Evolutionary conservation across 2,113 vertebrate genomes (phyloP).

Genomic region (Alaudala cheleensis): DNA sequence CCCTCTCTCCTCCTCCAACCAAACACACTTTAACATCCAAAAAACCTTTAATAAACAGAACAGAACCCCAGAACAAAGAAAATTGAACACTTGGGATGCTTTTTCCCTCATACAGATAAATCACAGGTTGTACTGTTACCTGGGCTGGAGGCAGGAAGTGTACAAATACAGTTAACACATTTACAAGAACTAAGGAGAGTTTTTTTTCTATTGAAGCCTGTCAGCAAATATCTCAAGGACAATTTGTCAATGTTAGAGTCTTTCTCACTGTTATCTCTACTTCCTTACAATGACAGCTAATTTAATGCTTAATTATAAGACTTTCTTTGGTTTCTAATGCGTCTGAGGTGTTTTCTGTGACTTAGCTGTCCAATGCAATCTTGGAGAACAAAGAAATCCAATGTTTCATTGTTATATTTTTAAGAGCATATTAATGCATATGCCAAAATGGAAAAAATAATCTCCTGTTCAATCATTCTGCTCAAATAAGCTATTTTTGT

Average conservation of each 20-base stretch:
- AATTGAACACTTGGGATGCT: fast-evolving
- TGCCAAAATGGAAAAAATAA: not conserved
- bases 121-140: not conserved
- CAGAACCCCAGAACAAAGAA: not conserved
- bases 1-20: fast-evolving
- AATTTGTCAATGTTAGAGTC: not conserved
- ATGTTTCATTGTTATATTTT: not conserved
- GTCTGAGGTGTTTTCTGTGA: not conserved
- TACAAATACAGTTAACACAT: not conserved
- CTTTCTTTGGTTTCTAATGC: not conserved
- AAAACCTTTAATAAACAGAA: not conserved
- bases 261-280: not conserved
- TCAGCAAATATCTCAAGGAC: not conserved
- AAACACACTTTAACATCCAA: fast-evolving
- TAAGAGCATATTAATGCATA: not conserved
- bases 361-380: not conserved
- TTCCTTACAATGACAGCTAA: not conserved
- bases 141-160: fast-evolving
- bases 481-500: not conserved
- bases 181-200: not conserved
- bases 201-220: not conserved
- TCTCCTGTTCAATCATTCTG: not conserved
- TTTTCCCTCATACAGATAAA: not conserved
- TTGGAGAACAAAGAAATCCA: not conserved
- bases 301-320: not conserved